Evolutionary conservation across 1,140 invertebrate species (phyloP).

Genomic region (Bicyclus anynana): DNA sequence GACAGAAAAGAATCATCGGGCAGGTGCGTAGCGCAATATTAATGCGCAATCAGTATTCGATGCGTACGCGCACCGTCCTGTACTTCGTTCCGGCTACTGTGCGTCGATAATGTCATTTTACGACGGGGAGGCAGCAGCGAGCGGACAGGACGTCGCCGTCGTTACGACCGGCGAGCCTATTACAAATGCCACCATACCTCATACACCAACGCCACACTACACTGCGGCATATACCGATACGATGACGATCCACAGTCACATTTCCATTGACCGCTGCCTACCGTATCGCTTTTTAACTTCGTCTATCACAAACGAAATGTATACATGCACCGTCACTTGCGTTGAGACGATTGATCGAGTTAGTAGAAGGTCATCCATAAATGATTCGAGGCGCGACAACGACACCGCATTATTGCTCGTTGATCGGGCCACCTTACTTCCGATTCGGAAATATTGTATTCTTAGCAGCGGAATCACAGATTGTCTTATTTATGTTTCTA

Average conservation of each 20-base stretch:
- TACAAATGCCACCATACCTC: conserved; percentile 71
- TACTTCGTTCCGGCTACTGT: conserved; percentile 75
- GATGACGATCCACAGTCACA: conserved; percentile 47
- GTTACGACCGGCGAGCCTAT: conserved; percentile 73
- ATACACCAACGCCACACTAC: conserved; percentile 52
- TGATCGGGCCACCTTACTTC: conserved; percentile 70
- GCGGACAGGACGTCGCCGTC: conserved; percentile 75
- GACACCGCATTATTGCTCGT: conserved; percentile 71
- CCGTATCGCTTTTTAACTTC: conserved; percentile 30
- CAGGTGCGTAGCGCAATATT: conserved; percentile 74
- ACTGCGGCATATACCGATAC: conserved; percentile 40
- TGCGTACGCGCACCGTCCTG: conserved; percentile 68
- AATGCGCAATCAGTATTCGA: conserved; percentile 75
- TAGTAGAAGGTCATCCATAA: conserved; percentile 62
- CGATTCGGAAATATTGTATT: conserved; percentile 76
- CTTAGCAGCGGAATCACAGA: conserved; percentile 55
- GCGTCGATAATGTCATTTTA: conserved; percentile 75
- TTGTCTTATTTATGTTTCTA: conserved; percentile 57
- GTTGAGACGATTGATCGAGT: conserved; percentile 25
- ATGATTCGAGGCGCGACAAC: conserved; percentile 66
- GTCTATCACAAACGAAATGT: conserved; percentile 51
- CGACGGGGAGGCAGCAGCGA: conserved; percentile 57
- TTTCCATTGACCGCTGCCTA: conserved; percentile 50
- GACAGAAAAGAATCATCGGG: conserved; percentile 71
- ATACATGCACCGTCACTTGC: conserved; percentile 18